Evolutionary conservation across 2,797 vertebrate genomes (phyloP), one percentile per base, ranked within the genome.

Genomic region (Lacerta bilineata): DNA sequence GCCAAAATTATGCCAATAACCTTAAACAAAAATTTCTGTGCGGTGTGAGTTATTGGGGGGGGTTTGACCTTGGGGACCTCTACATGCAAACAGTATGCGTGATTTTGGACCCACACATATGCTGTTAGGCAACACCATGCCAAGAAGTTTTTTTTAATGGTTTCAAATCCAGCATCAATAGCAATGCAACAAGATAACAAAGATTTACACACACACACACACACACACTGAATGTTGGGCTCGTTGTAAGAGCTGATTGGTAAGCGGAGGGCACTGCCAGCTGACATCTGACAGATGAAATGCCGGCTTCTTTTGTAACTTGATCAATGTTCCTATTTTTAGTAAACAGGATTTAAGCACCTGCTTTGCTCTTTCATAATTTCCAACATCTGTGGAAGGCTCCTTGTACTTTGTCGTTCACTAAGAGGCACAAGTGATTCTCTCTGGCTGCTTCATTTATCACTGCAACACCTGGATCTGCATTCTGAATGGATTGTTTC

Each of bases 361-460:
- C 75, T 95, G 27, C 71, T 93, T 92, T 92, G 9, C 33, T 89
- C 46, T 15, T 85, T 93, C 84, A 83, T 91, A 92, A 94, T 95
- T 95, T 93, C 89, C 91, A 87, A 85, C 93, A 90, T 89, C n/a
- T 92, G 80, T 93, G 87, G 77, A 94, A 93, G 13, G 18, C 27
- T 87, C 74, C 72, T 80, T 87, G 80, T 81, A 61, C 79, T 94
- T 93, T 95, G 41, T 88, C 46, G 50, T 91, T 94, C 87, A 41
- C n/a, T 86, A 71, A 91, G 79, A 86, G 5, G 3, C 23, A 27
- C 41, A 15, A 78, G 46, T 29, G 74, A 90, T 25, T 75, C 43
- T 81, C 74, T 87, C 68, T 74, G 64, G 88, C 72, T 91, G 75
- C 55, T 89, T 93, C 84, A 87, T 95, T 95, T 95, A 90, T 93